These are phyloP conservation scores for Narcine bancroftii DNA, from an alignment of 2,113 vertebrate species.

Conservation along the genomic window DNA sequence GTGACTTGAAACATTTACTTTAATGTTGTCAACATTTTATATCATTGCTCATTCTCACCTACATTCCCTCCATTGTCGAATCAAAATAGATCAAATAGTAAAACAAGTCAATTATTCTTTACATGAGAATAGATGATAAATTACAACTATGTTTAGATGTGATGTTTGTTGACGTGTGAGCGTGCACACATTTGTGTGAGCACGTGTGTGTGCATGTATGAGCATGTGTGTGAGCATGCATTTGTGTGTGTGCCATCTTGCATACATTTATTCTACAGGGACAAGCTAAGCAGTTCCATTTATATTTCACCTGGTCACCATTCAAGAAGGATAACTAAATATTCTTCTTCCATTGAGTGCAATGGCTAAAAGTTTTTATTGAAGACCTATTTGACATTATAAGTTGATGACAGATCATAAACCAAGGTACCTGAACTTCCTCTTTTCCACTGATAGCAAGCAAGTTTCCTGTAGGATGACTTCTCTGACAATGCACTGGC, in stretches of 20 bases:
- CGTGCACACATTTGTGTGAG: too few relatives aligned
- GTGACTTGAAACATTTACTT: neutral
- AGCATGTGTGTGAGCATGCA: too few relatives aligned
- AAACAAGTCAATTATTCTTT: neutral
- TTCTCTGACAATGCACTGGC: neutral
- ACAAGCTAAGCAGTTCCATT: neutral
- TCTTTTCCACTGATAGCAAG: neutral
- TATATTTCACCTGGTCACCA: neutral
- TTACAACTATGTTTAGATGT: neutral
- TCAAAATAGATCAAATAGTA: neutral
- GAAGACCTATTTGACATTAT: neutral
- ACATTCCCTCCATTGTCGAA: too few relatives aligned
- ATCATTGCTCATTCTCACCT: neutral
- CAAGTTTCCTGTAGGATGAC: neutral
- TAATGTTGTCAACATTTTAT: neutral
- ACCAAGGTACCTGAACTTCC: too few relatives aligned
- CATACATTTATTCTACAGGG: too few relatives aligned
- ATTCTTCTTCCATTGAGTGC: neutral
- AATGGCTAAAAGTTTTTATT: neutral
- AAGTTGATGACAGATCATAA: neutral
- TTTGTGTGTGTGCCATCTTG: neutral
- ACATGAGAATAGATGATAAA: neutral
- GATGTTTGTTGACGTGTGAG: neutral
- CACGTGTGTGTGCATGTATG: too few relatives aligned
- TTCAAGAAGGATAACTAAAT: neutral